phyloP scores from a whole-genome alignment of 2,888 invertebrate species.

The Pogonocherus hispidulus region DNA sequence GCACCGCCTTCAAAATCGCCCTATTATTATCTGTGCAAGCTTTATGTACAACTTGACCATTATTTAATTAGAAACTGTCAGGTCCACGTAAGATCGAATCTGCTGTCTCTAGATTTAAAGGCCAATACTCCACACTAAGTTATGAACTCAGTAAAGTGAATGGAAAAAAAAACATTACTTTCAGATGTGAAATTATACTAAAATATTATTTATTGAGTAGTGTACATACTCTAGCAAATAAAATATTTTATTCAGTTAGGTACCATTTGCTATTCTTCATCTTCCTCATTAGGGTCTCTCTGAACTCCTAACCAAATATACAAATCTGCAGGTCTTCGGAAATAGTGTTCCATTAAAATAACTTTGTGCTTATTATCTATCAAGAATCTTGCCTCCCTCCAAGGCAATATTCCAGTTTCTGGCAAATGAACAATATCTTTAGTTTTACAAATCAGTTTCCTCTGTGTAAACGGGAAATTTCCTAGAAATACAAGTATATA shows the following conservation, averaged over 20 bases:
- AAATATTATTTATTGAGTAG: no score
- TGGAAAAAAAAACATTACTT: no score
- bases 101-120: no score
- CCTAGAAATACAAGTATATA: slow-evolving; percentile 61
- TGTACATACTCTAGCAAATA: no score
- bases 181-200: no score
- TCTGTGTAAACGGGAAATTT: slow-evolving; percentile 53
- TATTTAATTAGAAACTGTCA: no score
- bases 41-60: no score
- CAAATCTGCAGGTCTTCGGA: slow-evolving; percentile 64
- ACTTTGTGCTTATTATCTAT: slow-evolving; percentile 52
- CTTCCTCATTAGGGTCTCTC: slow-evolving; percentile 51
- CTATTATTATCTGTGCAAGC: no score
- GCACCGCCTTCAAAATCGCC: no score
- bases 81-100: no score
- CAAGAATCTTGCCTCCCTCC: slow-evolving; percentile 58
- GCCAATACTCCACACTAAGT: no score
- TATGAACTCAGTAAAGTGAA: no score
- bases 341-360: slow-evolving; percentile 61
- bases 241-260: background rate
- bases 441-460: slow-evolving; percentile 48
- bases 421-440: slow-evolving; percentile 54
- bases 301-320: slow-evolving; percentile 64
- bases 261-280: slow-evolving; percentile 37
- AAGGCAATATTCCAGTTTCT: slow-evolving; percentile 52